Evolutionary conservation across 2,113 vertebrate genomes (phyloP).

Genomic region (Loxodonta africana): DNA sequence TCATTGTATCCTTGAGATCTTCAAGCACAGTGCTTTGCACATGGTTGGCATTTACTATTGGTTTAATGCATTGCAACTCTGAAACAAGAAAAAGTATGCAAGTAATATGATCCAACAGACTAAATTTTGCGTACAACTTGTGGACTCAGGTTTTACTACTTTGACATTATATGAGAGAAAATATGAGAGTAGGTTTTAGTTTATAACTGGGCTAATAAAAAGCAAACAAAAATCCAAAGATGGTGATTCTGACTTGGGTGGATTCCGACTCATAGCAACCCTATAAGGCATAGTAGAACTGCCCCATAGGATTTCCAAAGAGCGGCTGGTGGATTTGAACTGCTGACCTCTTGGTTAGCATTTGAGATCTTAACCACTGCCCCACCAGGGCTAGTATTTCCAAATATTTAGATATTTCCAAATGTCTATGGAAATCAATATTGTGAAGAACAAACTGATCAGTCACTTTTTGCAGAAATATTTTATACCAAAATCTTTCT

Average conservation of each 20-base stretch:
- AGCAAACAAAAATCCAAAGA: neutral
- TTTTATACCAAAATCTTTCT: neutral
- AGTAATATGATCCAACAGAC: neutral
- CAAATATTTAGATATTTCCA: neutral
- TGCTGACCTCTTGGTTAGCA: too few relatives aligned
- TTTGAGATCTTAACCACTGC: too few relatives aligned
- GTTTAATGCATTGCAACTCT: neutral
- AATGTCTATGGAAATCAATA: neutral
- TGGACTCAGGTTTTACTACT: neutral
- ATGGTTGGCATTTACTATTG: neutral
- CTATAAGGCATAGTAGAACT: too few relatives aligned
- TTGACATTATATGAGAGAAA: slow-evolving; percentile 7
- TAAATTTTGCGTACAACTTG: neutral
- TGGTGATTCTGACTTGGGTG: too few relatives aligned
- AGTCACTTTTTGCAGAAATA: slow-evolving; percentile 31
- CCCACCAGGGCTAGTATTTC: neutral
- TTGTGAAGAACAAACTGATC: neutral
- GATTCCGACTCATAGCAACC: too few relatives aligned
- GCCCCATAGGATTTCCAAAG: too few relatives aligned
- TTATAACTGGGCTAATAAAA: neutral
- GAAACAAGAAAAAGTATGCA: slow-evolving; percentile 3
- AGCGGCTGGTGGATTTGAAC: too few relatives aligned
- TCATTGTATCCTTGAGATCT: neutral
- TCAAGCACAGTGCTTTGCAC: neutral
- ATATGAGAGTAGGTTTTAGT: neutral